Base-by-base conservation (phyloP, 2,113 vertebrate species). In the Tonatia bakeri region DNA sequence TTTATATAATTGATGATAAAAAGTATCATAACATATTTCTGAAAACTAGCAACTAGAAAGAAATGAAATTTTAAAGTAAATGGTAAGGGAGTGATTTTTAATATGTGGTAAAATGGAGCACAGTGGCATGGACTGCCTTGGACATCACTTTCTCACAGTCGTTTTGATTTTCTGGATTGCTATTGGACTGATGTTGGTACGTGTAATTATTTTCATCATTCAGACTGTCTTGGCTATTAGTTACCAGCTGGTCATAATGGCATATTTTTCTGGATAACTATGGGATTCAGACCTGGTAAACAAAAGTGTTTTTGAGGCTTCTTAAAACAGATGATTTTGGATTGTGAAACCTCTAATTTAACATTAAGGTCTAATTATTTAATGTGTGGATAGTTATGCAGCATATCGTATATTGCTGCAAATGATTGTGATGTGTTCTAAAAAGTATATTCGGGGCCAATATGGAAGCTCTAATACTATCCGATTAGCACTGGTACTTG, bases 341-440 rank as follows among this genome's bases (percentile, higher is more conserved):
- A 50, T 43, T 94, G 16, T 67, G 43, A 79, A 84, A 59, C 86
- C 7, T 70, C 87, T 87, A 73, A 52, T 81, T 93, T 89, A 86
- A 36, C 5, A 16, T 86, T 87, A 80, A 33, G n/a, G 47, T 31
- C 16, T 11, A 50, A 33, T 95, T 93, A 40, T 45, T 65, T 85
- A 11, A 40, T 80, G 26, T 33, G 31, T 81, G 15, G 7, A 43
- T 33, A 77, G 33, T 70, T 82, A 4, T 24, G 40, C 22, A 54
- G 43, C 38, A 56, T 67, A 59, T 80, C 75, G 19, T 16, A 67
- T n/a, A 38, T 79, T 22, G 24, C 14, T 47, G 2, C 5, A 12
- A 77, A 67, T 50, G 64, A 70, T 20, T 16, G 36, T 83, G 77
- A 5, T 96, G 77, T 47, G 47, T 94, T 94, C 64, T 97, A 36